Conservation (phyloP, 2,888 invertebrate species). For the Plagodis dolabraria region DNA sequence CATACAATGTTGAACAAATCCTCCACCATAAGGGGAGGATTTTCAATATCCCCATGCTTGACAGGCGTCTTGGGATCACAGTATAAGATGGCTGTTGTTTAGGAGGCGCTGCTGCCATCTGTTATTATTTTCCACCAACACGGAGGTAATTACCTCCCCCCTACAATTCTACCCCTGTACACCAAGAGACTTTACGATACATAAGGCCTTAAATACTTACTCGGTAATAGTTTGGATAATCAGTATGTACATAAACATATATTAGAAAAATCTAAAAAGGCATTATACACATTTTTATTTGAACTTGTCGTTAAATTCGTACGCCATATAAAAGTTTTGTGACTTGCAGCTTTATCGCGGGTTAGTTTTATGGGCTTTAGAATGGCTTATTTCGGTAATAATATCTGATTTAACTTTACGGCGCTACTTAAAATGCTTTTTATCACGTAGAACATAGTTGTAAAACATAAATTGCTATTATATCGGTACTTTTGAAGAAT, state of each 20-base stretch:
- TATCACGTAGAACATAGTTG: constrained; percentile 21
- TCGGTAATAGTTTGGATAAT: too few relatives aligned
- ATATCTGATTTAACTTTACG: constrained; percentile 33
- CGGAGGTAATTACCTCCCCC: too few relatives aligned
- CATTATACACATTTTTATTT: constrained; percentile 10
- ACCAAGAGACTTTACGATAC: too few relatives aligned
- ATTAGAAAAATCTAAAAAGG: background rate
- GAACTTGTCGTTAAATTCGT: constrained; percentile 24
- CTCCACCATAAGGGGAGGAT: too few relatives aligned
- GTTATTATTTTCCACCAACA: too few relatives aligned
- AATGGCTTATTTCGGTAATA: constrained; percentile 36
- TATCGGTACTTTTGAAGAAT: background rate
- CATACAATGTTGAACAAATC: too few relatives aligned
- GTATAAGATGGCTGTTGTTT: too few relatives aligned
- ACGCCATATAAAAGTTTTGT: constrained; percentile 30
- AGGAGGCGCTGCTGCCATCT: too few relatives aligned
- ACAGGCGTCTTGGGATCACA: too few relatives aligned
- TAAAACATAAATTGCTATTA: constrained; percentile 5
- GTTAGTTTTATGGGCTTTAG: constrained; percentile 33
- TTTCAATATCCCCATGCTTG: too few relatives aligned
- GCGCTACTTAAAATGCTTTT: constrained; percentile 19
- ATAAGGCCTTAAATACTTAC: too few relatives aligned
- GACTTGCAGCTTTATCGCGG: constrained; percentile 28
- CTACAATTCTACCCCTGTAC: too few relatives aligned
- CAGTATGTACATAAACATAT: background rate